These are phyloP conservation scores for Falco concolor DNA, from an alignment of 2,797 vertebrate species.

Conservation along the genomic window DNA sequence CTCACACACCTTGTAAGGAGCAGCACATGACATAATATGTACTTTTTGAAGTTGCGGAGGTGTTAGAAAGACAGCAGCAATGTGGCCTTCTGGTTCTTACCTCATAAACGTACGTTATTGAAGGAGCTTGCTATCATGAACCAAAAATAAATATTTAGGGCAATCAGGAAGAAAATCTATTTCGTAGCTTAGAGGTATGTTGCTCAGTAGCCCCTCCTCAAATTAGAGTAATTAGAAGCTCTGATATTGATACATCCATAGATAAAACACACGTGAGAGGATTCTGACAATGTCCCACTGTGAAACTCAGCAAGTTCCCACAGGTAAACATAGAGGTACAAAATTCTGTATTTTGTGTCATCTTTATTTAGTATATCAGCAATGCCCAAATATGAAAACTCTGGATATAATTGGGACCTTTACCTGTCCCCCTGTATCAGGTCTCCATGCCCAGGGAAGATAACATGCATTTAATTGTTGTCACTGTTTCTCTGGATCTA, in stretches of 20 bases:
- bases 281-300: neutral
- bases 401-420: neutral
- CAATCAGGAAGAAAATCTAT: neutral
- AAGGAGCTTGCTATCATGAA: neutral
- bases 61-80: neutral
- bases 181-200: neutral
- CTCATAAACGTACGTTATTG: neutral
- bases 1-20: neutral
- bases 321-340: neutral
- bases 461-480: neutral
- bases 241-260: neutral
- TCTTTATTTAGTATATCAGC: neutral
- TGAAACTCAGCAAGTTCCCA: neutral
- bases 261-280: neutral
- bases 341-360: neutral
- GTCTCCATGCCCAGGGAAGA: too few relatives aligned
- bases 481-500: neutral
- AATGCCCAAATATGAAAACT: neutral
- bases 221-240: neutral
- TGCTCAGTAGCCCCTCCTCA: neutral
- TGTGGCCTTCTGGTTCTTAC: neutral
- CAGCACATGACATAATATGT: neutral
- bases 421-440: neutral
- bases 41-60: neutral
- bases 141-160: neutral